Evolutionary conservation across 2,888 invertebrate species (phyloP).

Genomic region (Ophioninae sp.): DNA sequence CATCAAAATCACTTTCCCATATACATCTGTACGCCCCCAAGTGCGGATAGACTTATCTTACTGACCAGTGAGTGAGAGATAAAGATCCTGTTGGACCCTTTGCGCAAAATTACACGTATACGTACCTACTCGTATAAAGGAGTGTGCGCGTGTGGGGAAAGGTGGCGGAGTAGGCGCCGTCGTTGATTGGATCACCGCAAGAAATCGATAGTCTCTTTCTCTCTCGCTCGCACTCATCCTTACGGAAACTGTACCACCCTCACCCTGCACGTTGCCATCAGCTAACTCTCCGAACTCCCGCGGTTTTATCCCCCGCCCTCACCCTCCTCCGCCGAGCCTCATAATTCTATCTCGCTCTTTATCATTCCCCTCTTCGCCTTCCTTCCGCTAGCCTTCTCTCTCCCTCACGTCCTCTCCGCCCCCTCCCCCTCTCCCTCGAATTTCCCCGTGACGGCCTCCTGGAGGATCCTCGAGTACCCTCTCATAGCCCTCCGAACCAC

Average conservation of each 20-base stretch:
- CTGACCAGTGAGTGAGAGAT: slow-evolving; percentile 26
- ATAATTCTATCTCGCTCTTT: slow-evolving; percentile 40
- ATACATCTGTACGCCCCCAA: background rate
- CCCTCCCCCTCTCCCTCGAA: slow-evolving; percentile 72
- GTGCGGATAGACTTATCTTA: slow-evolving; percentile 8
- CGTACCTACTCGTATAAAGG: background rate
- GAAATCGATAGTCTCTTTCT: slow-evolving; percentile 78
- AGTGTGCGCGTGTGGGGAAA: slow-evolving; percentile 61
- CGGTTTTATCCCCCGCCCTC: slow-evolving; percentile 56
- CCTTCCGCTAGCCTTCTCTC: slow-evolving; percentile 54
- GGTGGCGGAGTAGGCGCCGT: slow-evolving; percentile 77
- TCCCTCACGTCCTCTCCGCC: slow-evolving; percentile 39
- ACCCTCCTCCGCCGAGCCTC: slow-evolving; percentile 54
- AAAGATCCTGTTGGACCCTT: slow-evolving; percentile 36
- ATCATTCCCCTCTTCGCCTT: slow-evolving; percentile 60
- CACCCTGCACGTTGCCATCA: slow-evolving; percentile 44
- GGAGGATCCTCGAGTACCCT: slow-evolving; percentile 80
- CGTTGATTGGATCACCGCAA: slow-evolving; percentile 80
- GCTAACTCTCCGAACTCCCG: slow-evolving; percentile 60
- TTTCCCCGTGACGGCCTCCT: slow-evolving; percentile 79
- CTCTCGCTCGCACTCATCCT: slow-evolving; percentile 62
- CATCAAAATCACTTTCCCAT: background rate
- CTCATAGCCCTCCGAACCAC: slow-evolving; percentile 79
- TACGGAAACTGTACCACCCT: slow-evolving; percentile 57
- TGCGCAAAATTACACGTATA: slow-evolving; percentile 4